Evolutionary conservation across 2,113 vertebrate genomes (phyloP).

Genomic region (Sorex fumeus): DNA sequence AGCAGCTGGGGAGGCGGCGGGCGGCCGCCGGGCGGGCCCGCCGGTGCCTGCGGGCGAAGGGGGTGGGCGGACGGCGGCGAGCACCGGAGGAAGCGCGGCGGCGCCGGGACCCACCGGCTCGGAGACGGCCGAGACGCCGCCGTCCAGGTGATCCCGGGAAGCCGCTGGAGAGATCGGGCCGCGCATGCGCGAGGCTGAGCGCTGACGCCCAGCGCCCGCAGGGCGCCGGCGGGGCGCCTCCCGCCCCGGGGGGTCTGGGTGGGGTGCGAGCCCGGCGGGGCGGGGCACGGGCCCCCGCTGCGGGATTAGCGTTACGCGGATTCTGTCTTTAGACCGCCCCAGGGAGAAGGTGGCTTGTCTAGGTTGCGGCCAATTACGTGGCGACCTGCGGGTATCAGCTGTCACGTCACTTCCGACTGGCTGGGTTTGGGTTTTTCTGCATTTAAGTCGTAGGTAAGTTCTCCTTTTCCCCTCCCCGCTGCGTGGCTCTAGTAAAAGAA

Average conservation of each 20-base stretch:
- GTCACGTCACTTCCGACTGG: slow-evolving; percentile 81
- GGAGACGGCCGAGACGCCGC: slow-evolving; percentile 13
- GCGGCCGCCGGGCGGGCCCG: background rate
- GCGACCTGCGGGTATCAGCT: background rate
- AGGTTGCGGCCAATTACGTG: slow-evolving; percentile 63
- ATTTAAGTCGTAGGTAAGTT: background rate
- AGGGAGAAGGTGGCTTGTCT: background rate
- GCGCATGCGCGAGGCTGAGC: slow-evolving; percentile 74
- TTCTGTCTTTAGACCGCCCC: background rate
- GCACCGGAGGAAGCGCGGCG: background rate
- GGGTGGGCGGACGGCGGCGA: background rate
- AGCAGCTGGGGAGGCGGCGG: background rate
- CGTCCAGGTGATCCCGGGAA: slow-evolving; percentile 30
- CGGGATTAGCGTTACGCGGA: background rate
- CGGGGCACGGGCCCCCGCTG: background rate
- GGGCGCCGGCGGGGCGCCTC: background rate
- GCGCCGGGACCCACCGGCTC: background rate
- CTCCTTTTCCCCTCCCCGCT: background rate
- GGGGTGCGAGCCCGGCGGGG: background rate
- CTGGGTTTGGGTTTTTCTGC: background rate
- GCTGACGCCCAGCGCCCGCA: slow-evolving; percentile 44
- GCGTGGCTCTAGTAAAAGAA: background rate
- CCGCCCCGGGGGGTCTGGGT: background rate
- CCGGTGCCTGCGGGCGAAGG: background rate
- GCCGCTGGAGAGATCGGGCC: background rate